A percentile compares a stretch with the other conserved stretches of the same genome.
Conservation (phyloP, 2,797 vertebrate species). For the Anolis apletophallus region DNA sequence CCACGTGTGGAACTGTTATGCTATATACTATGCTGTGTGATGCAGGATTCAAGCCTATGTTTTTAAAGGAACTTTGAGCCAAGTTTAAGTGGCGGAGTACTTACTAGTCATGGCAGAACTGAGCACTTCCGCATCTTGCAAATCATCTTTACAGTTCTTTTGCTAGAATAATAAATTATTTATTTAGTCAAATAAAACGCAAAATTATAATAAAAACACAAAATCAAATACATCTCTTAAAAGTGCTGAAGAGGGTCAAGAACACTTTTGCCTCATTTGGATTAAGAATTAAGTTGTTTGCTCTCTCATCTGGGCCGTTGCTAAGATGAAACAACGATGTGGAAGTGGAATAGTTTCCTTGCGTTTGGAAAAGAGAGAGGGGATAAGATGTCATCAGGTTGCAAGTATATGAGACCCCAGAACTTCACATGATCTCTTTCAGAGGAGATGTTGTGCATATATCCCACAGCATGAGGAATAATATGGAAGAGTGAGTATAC, state of each 20-base stretch:
- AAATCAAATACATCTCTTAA: background rate
- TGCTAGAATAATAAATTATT: background rate
- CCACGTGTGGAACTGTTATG: too few relatives aligned
- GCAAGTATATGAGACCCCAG: background rate
- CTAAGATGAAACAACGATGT: background rate
- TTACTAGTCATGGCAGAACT: background rate
- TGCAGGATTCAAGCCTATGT: too few relatives aligned
- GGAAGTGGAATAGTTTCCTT: background rate
- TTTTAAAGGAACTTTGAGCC: background rate
- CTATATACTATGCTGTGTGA: too few relatives aligned
- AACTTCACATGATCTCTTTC: too few relatives aligned
- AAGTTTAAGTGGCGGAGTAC: background rate
- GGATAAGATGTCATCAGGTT: background rate
- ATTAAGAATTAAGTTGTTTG: background rate
- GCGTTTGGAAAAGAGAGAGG: background rate
- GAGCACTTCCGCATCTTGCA: background rate
- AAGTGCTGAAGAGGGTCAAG: background rate
- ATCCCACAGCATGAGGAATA: background rate
- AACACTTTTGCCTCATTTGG: background rate
- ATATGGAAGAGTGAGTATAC: background rate
- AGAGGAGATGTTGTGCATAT: background rate
- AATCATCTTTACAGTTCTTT: background rate
- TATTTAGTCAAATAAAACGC: background rate
- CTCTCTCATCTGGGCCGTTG: background rate
- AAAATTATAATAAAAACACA: background rate